phyloP scores from a whole-genome alignment of 2,888 invertebrate genomes.

The Steinernema hermaphroditum region DNA sequence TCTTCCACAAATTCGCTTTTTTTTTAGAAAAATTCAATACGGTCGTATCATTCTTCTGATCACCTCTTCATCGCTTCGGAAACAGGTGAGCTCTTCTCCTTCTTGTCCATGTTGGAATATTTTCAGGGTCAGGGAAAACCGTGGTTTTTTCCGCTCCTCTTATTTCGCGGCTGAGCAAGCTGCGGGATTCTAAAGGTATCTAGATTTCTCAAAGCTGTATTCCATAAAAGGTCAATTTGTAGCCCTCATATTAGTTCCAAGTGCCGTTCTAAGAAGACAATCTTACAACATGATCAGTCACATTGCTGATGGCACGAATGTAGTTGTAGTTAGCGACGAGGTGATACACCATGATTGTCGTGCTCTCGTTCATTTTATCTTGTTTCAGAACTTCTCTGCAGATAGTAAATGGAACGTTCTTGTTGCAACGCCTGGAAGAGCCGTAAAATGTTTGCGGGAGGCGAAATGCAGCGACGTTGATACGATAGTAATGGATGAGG shows the following conservation, averaged over 20 bases:
- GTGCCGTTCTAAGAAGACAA: constrained; percentile 23
- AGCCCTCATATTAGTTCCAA: constrained; percentile 29
- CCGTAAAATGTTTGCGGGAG: neutral
- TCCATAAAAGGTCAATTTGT: neutral
- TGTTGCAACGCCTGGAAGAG: neutral
- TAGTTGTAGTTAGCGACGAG: neutral
- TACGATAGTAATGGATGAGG: constrained; percentile 44
- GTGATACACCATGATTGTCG: neutral
- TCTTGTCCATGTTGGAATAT: too few relatives aligned
- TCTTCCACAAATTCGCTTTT: neutral
- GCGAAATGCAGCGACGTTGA: neutral
- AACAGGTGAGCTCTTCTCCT: too few relatives aligned
- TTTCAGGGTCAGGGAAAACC: constrained; percentile 38
- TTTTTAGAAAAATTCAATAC: neutral
- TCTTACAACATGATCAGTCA: constrained; percentile 29
- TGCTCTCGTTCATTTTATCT: too few relatives aligned
- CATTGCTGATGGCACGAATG: neutral
- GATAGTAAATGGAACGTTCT: neutral
- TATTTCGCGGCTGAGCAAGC: constrained; percentile 31
- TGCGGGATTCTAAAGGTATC: constrained; percentile 21
- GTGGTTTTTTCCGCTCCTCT: constrained; percentile 36
- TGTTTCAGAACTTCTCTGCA: neutral
- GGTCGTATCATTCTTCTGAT: neutral
- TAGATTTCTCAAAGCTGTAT: too few relatives aligned
- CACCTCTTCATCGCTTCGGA: constrained; percentile 38